A percentile compares a stretch with the other conserved stretches of the same genome.
Evolutionary conservation across 2,113 vertebrate species (phyloP).

Genomic region (Xenopus laevis): DNA sequence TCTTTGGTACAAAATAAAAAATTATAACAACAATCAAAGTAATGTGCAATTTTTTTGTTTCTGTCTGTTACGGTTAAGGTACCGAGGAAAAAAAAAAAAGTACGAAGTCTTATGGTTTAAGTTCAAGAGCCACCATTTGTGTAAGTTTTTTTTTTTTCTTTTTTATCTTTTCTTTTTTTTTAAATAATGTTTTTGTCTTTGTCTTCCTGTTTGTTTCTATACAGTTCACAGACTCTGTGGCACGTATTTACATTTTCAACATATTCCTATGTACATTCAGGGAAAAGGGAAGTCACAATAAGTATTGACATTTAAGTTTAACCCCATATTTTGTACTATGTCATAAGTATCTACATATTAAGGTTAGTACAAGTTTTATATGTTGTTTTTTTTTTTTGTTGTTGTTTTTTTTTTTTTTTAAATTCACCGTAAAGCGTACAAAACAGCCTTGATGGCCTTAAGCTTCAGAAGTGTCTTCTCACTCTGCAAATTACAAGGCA

Average conservation of each 20-base stretch:
- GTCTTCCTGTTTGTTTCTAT: slow-evolving; percentile 75
- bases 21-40: slow-evolving; percentile 81
- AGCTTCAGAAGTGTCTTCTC: slow-evolving; percentile 65
- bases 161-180: slow-evolving; percentile 71
- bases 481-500: slow-evolving; percentile 85
- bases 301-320: slow-evolving; percentile 85
- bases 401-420: too few relatives aligned
- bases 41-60: slow-evolving; percentile 87
- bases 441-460: slow-evolving; percentile 72
- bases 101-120: slow-evolving; percentile 2
- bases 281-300: slow-evolving; percentile 70
- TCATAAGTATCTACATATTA: background rate
- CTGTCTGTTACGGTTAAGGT: slow-evolving; percentile 65
- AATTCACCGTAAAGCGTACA: slow-evolving; percentile 58
- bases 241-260: slow-evolving; percentile 96
- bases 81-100: slow-evolving; percentile 8
- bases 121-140: slow-evolving; percentile 80
- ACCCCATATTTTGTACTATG: slow-evolving; percentile 65
- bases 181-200: slow-evolving; percentile 65
- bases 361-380: too few relatives aligned
- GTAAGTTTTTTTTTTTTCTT: slow-evolving; percentile 62
- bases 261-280: slow-evolving; percentile 97
- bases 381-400: too few relatives aligned
- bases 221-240: slow-evolving; percentile 99
- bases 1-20: slow-evolving; percentile 99